Conservation (phyloP, 2,888 invertebrate genomes). For the Stomorhina lunata region DNA sequence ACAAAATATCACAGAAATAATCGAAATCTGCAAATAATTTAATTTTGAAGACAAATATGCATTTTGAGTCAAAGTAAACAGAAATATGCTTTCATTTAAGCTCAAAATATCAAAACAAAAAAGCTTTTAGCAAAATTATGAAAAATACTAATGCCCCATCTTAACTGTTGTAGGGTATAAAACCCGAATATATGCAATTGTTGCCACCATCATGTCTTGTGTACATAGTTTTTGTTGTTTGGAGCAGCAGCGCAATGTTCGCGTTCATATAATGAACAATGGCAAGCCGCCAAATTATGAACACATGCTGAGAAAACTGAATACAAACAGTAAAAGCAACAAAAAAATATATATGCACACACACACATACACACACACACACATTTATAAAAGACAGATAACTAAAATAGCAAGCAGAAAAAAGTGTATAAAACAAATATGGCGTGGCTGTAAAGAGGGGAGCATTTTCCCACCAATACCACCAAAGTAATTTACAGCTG, state of each 20-base stretch:
- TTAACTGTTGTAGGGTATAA: too few species aligned
- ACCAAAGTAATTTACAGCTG: too few species aligned
- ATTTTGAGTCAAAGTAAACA: too few species aligned
- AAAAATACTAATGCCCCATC: too few species aligned
- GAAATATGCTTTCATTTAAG: too few species aligned
- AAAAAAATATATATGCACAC: slow-evolving; percentile 36
- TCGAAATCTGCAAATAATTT: too few species aligned
- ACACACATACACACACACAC: too few species aligned
- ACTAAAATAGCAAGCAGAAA: slow-evolving; percentile 44
- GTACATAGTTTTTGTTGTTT: too few species aligned
- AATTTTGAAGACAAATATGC: too few species aligned
- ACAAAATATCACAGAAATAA: too few species aligned
- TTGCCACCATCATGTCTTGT: slow-evolving; percentile 58
- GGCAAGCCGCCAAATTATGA: slow-evolving; percentile 77
- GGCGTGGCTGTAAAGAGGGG: slow-evolving; percentile 47
- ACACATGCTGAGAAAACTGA: slow-evolving; percentile 70
- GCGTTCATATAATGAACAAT: slow-evolving; percentile 67
- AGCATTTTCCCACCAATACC: slow-evolving; percentile 23
- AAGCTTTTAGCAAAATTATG: too few species aligned
- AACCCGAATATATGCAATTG: slow-evolving; percentile 34
- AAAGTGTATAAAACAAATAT: slow-evolving; percentile 27
- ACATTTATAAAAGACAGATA: slow-evolving; percentile 53
- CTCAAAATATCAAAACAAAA: too few species aligned
- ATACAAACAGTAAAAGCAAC: slow-evolving; percentile 42
- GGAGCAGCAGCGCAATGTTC: slow-evolving; percentile 21